phyloP scores from a whole-genome alignment of 2,113 vertebrate genomes.

The Semicossyphus pulcher region DNA sequence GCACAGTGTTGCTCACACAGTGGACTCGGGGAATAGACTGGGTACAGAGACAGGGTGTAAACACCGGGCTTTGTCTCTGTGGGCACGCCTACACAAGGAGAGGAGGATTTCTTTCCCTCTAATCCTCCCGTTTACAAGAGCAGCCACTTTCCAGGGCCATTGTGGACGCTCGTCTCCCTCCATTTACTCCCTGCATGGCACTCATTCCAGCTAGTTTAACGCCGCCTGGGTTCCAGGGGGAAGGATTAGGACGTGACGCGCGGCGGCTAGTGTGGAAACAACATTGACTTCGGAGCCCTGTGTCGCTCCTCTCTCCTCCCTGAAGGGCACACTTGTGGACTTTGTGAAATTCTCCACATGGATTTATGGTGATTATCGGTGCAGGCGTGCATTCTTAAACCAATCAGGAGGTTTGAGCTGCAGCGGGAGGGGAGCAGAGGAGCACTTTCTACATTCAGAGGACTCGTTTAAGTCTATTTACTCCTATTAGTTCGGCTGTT shows the following conservation, averaged over 20 bases:
- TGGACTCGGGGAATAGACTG: constrained; percentile 24
- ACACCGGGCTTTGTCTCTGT: constrained; percentile 74
- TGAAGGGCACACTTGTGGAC: constrained; percentile 74
- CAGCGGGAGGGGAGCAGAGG: constrained; percentile 39
- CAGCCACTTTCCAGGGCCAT: constrained; percentile 77
- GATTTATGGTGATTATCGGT: constrained; percentile 70
- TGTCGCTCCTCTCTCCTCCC: constrained; percentile 61
- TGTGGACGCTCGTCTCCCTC: constrained; percentile 79
- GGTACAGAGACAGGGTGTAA: constrained; percentile 52
- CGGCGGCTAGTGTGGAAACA: constrained; percentile 69
- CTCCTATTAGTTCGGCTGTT: constrained; percentile 34
- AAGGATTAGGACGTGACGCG: constrained; percentile 76
- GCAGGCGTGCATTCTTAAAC: constrained; percentile 61
- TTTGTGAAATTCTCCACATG: constrained; percentile 59
- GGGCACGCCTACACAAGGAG: constrained; percentile 72
- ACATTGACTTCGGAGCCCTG: constrained; percentile 64
- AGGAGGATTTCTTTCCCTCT: constrained; percentile 71
- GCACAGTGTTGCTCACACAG: constrained; percentile 34
- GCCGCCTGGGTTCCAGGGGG: constrained; percentile 77
- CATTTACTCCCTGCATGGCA: constrained; percentile 80
- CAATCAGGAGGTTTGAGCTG: constrained; percentile 60
- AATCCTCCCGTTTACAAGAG: constrained; percentile 82
- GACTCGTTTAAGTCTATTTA: constrained; percentile 53
- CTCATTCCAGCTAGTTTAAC: constrained; percentile 82
- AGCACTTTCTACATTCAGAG: constrained; percentile 39